Conservation (phyloP, 2,888 invertebrate genomes). For the Hartigia nigra region DNA sequence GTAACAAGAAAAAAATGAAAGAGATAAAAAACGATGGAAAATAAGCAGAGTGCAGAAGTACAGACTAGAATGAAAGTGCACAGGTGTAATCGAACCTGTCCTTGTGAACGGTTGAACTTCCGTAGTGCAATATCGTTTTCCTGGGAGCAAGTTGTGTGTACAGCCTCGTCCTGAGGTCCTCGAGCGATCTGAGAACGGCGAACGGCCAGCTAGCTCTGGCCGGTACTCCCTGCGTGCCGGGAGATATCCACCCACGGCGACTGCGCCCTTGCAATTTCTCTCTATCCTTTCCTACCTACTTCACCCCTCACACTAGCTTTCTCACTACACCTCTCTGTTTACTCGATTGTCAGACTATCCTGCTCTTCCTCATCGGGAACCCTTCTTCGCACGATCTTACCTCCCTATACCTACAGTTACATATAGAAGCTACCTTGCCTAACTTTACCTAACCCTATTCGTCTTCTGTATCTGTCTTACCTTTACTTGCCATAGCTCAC, state of each 20-base stretch:
- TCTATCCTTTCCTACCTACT: background rate
- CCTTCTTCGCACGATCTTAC: background rate
- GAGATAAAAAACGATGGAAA: slow-evolving; percentile 4
- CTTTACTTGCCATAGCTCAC: background rate
- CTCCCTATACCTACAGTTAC: background rate
- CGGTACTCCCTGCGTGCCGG: slow-evolving; percentile 59
- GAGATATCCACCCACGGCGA: slow-evolving; percentile 56
- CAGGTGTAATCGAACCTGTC: background rate
- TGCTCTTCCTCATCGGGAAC: background rate
- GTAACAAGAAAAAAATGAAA: background rate
- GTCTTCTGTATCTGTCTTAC: background rate
- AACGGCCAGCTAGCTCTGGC: slow-evolving; percentile 62
- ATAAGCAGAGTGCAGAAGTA: slow-evolving; percentile 8
- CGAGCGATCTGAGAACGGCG: slow-evolving; percentile 21
- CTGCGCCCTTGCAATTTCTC: slow-evolving; percentile 49
- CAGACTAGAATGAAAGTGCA: background rate
- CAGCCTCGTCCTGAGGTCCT: slow-evolving; percentile 12
- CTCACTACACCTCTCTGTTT: background rate
- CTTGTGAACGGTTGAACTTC: background rate
- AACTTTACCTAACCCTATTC: background rate
- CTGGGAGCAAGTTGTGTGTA: slow-evolving; percentile 4
- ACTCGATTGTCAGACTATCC: background rate
- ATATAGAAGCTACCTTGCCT: background rate
- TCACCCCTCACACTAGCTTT: background rate
- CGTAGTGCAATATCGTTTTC: slow-evolving; percentile 1